Evolutionary conservation across 1,140 invertebrate genomes (phyloP).

Genomic region (Plutomurus gul): DNA sequence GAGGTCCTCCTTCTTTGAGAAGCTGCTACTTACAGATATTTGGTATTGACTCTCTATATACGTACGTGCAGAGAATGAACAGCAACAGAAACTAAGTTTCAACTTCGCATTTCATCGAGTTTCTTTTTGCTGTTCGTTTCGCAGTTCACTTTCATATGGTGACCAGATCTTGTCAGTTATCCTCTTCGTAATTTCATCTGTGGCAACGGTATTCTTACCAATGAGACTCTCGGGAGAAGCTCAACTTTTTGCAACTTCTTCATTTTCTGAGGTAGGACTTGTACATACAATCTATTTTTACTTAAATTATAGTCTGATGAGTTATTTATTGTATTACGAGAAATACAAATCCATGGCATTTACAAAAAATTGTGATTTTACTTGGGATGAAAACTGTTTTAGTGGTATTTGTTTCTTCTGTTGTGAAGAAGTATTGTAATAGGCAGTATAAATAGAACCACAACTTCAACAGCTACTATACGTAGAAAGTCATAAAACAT

Average conservation of each 20-base stretch:
- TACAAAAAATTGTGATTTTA: neutral
- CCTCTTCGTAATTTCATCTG: neutral
- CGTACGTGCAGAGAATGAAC: neutral
- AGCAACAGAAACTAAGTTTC: neutral
- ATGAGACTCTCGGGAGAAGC: neutral
- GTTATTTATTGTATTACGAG: neutral
- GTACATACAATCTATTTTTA: too few species aligned
- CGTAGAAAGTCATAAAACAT: neutral
- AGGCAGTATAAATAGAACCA: neutral
- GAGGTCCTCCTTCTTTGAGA: conserved; percentile 2
- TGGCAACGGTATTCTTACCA: neutral
- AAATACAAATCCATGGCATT: neutral
- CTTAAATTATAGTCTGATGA: neutral
- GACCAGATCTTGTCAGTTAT: neutral
- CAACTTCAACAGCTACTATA: neutral
- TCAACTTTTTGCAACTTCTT: neutral
- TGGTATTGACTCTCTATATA: neutral
- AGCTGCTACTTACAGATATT: conserved; percentile 1
- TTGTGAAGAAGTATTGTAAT: too few species aligned
- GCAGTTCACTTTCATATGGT: too few species aligned
- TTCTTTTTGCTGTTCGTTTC: neutral
- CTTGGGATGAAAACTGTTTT: neutral
- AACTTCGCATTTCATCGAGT: neutral
- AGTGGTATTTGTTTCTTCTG: neutral
- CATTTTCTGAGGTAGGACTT: neutral